Conservation (phyloP, 2,888 invertebrate species). For the Pammene fasciana region DNA sequence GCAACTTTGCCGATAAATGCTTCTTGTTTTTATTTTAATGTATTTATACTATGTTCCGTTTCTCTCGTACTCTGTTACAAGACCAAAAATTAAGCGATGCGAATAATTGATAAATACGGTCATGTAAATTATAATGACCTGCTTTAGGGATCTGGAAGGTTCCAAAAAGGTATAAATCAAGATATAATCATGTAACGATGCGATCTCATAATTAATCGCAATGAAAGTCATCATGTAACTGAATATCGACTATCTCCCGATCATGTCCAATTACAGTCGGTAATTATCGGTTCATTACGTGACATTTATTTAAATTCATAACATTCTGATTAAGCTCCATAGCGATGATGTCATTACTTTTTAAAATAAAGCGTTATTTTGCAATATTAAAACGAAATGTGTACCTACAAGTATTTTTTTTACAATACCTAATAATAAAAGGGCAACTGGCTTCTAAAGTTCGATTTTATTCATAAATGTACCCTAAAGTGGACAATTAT, state of each 20-base stretch:
- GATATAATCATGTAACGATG: slow-evolving; percentile 10
- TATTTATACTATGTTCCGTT: no score
- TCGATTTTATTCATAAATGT: no score
- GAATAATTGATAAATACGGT: not conserved
- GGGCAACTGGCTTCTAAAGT: no score
- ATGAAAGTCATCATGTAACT: slow-evolving; percentile 24
- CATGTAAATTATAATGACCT: not conserved
- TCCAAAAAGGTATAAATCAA: not conserved
- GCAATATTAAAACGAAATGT: no score
- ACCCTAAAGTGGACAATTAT: no score
- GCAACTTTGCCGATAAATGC: no score
- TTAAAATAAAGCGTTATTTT: not conserved
- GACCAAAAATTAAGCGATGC: no score
- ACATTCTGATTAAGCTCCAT: not conserved
- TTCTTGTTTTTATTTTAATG: no score
- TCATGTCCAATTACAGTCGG: slow-evolving; percentile 13
- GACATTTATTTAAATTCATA: not conserved
- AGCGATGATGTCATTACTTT: not conserved
- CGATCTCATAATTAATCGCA: slow-evolving; percentile 18
- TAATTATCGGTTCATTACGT: slow-evolving; percentile 25
- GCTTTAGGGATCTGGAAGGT: not conserved
- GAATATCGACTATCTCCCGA: not conserved
- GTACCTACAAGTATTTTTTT: no score
- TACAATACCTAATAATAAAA: no score
- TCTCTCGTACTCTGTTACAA: no score